Percentiles rank a stretch among this genome's conserved stretches.
Conservation (phyloP, 2,888 invertebrate species). For the Ectropis crepuscularia region DNA sequence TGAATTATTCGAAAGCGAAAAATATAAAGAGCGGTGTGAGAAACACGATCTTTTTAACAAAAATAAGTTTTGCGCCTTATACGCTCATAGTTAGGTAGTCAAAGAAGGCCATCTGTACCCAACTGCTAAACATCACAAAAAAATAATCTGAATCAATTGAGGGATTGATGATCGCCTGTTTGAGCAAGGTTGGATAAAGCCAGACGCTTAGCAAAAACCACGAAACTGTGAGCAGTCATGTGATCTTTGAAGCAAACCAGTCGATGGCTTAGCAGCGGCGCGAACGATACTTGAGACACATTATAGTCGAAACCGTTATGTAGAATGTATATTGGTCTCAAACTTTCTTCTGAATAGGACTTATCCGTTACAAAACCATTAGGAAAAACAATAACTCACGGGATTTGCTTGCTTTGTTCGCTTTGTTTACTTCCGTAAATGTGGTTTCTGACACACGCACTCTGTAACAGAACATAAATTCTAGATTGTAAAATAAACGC, state of each 20-base stretch:
- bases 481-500: constrained; percentile 3
- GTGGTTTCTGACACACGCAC: neutral
- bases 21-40: too few relatives aligned
- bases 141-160: constrained; percentile 26
- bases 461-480: neutral
- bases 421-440: neutral
- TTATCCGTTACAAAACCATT: constrained; percentile 23
- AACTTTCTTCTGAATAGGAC: constrained; percentile 17
- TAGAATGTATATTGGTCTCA: constrained; percentile 27
- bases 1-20: too few relatives aligned
- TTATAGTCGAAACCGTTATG: constrained; percentile 44
- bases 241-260: constrained; percentile 46
- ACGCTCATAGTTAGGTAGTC: too few relatives aligned
- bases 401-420: constrained; percentile 19
- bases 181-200: constrained; percentile 18
- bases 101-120: too few relatives aligned
- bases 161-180: constrained; percentile 24
- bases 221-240: constrained; percentile 43
- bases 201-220: constrained; percentile 26
- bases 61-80: too few relatives aligned
- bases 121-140: too few relatives aligned
- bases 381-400: constrained; percentile 14
- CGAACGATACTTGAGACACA: constrained; percentile 41
- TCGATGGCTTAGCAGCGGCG: constrained; percentile 21
- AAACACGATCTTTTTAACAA: too few relatives aligned